Evolutionary conservation across 2,888 invertebrate species (phyloP).

Genomic region (Tolmerus cingulatus): DNA sequence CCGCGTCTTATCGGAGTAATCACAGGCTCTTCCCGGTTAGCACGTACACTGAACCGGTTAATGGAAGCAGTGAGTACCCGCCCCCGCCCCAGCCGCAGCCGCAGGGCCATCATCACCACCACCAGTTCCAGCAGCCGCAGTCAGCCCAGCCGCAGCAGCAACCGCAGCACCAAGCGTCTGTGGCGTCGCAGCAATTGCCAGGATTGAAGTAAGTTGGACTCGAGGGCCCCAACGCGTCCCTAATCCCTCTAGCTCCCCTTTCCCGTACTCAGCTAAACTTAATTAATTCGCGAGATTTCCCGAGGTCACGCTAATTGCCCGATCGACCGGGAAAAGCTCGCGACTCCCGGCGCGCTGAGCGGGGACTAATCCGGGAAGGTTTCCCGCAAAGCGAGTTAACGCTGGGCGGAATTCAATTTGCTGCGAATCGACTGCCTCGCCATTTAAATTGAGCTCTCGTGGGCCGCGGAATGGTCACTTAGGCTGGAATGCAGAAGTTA

Average conservation of each 20-base stretch:
- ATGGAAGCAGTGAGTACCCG: conserved; percentile 56
- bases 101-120: conserved; percentile 52
- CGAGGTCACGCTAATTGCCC: conserved; percentile 43
- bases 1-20: conserved; percentile 62
- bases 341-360: not conserved
- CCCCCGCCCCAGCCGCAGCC: conserved; percentile 52
- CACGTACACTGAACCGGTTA: conserved; percentile 70
- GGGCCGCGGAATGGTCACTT: not conserved
- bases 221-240: not conserved
- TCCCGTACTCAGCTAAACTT: conserved; percentile 13
- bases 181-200: conserved; percentile 53
- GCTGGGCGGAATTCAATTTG: not conserved
- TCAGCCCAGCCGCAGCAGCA: conserved; percentile 46
- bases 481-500: not conserved
- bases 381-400: not conserved
- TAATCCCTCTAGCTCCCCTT: not conserved
- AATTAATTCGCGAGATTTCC: conserved; percentile 46
- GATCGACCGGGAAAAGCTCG: not conserved
- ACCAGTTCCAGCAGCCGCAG: conserved; percentile 49
- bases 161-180: conserved; percentile 50
- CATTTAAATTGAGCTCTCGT: not conserved
- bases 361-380: not conserved
- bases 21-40: conserved; percentile 73
- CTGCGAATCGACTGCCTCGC: not conserved
- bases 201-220: conserved; percentile 46